These are phyloP conservation scores for Meleagris gallopavo DNA, from an alignment of 2,113 vertebrate genomes.

Conservation along the genomic window DNA sequence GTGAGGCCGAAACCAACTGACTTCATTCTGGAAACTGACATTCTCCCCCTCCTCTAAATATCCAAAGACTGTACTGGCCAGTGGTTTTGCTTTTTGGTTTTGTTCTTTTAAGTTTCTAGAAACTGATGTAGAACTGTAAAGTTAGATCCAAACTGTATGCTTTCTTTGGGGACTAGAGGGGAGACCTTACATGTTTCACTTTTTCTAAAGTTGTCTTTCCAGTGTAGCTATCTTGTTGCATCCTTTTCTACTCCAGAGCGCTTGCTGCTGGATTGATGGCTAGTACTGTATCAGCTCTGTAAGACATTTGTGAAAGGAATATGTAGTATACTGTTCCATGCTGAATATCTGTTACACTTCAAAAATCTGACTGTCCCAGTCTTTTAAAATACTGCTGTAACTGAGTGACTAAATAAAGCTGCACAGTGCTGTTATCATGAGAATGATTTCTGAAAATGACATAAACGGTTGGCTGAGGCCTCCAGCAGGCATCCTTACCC, in stretches of 20 bases:
- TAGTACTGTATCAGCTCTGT: conserved; percentile 83
- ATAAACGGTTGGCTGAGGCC: fast-evolving
- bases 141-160: conserved; percentile 79
- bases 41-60: conserved; percentile 81
- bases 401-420: conserved; percentile 85
- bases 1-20: conserved; percentile 83
- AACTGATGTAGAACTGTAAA: conserved; percentile 83
- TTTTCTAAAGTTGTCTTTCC: conserved; percentile 87
- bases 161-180: conserved; percentile 82
- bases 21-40: conserved; percentile 74
- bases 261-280: conserved; percentile 77
- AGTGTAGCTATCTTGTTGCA: conserved; percentile 85
- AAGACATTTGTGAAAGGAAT: conserved; percentile 79
- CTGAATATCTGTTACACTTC: conserved; percentile 79
- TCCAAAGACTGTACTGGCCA: conserved; percentile 91
- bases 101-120: conserved; percentile 78
- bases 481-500: not conserved
- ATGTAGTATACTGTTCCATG: conserved; percentile 78
- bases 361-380: conserved; percentile 76
- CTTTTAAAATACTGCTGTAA: conserved; percentile 82
- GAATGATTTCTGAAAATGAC: conserved; percentile 11
- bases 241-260: conserved; percentile 81
- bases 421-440: conserved; percentile 79
- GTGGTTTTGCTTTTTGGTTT: conserved; percentile 81
- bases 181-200: conserved; percentile 81